phyloP scores from a whole-genome alignment of 1,140 invertebrate species.

The Wiebesia pumilae region DNA sequence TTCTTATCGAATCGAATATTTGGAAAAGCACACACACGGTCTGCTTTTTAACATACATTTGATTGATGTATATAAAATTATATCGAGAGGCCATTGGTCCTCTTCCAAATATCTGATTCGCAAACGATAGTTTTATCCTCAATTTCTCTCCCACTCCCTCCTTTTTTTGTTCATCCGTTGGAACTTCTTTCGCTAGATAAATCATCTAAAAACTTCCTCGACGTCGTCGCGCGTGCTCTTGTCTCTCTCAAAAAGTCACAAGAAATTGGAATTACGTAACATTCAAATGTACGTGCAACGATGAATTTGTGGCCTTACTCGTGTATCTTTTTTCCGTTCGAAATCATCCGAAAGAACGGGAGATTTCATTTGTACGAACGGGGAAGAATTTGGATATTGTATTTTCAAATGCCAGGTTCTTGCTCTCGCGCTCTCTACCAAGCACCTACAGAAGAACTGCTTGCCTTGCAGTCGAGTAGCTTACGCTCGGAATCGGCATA shows the following conservation, averaged over 20 bases:
- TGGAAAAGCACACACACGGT: slow-evolving; percentile 58
- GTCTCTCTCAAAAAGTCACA: background rate
- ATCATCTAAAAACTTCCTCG: slow-evolving; percentile 41
- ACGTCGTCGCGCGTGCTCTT: slow-evolving; percentile 26
- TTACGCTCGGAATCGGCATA: slow-evolving; percentile 82
- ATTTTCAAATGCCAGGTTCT: slow-evolving; percentile 37
- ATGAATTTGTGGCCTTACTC: slow-evolving; percentile 21
- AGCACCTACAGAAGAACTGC: slow-evolving; percentile 78
- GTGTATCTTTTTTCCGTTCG: slow-evolving; percentile 24
- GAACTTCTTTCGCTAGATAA: slow-evolving; percentile 42
- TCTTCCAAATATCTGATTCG: slow-evolving; percentile 62
- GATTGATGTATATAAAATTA: slow-evolving; percentile 33
- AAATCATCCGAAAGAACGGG: slow-evolving; percentile 42
- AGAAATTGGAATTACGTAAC: slow-evolving; percentile 29
- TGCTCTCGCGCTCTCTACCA: slow-evolving; percentile 65
- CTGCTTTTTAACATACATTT: slow-evolving; percentile 9
- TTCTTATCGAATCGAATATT: slow-evolving; percentile 59
- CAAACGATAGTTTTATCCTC: slow-evolving; percentile 11
- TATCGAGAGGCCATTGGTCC: slow-evolving; percentile 48
- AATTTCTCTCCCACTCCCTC: background rate
- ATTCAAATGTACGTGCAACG: background rate
- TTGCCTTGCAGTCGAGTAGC: slow-evolving; percentile 91
- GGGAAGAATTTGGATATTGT: slow-evolving; percentile 25
- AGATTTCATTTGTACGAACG: slow-evolving; percentile 27
- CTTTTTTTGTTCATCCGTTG: slow-evolving; percentile 20